These are phyloP conservation scores for Craseonycteris thonglongyai DNA, from an alignment of 2,113 vertebrate species.

Conservation along the genomic window DNA sequence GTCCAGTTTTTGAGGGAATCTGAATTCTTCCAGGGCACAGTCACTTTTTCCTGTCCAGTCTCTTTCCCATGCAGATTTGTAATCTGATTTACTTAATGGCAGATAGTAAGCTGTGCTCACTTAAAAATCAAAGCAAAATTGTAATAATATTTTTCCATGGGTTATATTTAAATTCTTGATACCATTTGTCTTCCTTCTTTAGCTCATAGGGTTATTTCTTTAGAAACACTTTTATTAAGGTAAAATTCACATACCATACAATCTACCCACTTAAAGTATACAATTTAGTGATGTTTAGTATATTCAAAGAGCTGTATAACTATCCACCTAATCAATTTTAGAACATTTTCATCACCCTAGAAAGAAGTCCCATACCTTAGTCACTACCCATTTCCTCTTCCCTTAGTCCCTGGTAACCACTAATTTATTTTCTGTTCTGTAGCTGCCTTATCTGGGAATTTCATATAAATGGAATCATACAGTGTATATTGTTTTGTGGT, in stretches of 20 bases:
- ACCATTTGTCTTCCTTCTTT: neutral
- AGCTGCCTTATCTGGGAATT: neutral
- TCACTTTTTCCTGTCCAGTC: constrained; percentile 26
- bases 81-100: constrained; percentile 44
- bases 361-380: neutral
- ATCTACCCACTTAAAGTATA: neutral
- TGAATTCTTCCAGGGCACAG: neutral
- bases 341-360: neutral
- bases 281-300: neutral
- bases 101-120: neutral
- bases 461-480: neutral
- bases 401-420: neutral
- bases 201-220: neutral
- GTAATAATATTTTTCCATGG: neutral
- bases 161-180: constrained; percentile 50
- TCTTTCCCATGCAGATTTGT: neutral
- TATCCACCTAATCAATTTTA: neutral
- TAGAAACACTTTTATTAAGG: neutral
- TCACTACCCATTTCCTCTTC: neutral
- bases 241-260: neutral
- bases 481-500: neutral
- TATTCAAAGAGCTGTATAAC: neutral
- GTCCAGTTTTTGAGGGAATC: constrained; percentile 9
- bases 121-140: constrained; percentile 30
- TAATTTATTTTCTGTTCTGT: neutral